These are phyloP conservation scores for Zosterops japonicus DNA, from an alignment of 2,113 vertebrate species.

Conservation along the genomic window DNA sequence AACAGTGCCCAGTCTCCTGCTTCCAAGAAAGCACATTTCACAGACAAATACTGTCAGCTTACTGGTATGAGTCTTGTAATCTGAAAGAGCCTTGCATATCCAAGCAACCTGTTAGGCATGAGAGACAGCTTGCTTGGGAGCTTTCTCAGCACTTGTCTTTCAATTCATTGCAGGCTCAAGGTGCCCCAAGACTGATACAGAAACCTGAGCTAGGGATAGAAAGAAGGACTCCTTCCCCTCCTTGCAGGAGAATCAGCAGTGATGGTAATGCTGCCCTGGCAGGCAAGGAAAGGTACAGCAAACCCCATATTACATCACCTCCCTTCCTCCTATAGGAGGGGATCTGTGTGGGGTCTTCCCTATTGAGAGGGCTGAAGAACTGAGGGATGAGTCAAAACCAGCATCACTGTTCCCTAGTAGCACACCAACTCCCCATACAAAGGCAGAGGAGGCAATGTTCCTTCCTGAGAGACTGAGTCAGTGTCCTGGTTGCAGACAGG, in stretches of 20 bases:
- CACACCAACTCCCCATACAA: rapidly evolving
- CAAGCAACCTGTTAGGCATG: neutral
- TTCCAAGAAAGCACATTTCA: neutral
- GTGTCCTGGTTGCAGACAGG: neutral
- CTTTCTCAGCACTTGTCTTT: neutral
- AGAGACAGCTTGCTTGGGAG: too few species aligned
- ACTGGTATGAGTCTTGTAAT: neutral
- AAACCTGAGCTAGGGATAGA: neutral
- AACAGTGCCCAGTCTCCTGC: neutral
- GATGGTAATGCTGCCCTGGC: neutral
- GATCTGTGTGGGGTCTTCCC: rapidly evolving
- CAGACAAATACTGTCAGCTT: neutral
- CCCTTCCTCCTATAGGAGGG: neutral
- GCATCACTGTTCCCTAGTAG: rapidly evolving
- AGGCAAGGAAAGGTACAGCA: neutral
- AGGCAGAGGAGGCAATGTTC: neutral
- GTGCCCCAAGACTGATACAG: neutral
- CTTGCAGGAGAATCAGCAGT: neutral
- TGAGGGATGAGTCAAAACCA: neutral
- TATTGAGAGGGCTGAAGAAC: neutral
- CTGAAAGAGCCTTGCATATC: neutral
- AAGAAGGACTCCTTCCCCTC: neutral
- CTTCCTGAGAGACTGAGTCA: neutral
- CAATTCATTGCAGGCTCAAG: neutral
- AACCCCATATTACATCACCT: rapidly evolving